Percentiles rank a stretch among this genome's conserved stretches.
phyloP scores from a whole-genome alignment of 2,888 invertebrate species.

The Coelopa pilipes region DNA sequence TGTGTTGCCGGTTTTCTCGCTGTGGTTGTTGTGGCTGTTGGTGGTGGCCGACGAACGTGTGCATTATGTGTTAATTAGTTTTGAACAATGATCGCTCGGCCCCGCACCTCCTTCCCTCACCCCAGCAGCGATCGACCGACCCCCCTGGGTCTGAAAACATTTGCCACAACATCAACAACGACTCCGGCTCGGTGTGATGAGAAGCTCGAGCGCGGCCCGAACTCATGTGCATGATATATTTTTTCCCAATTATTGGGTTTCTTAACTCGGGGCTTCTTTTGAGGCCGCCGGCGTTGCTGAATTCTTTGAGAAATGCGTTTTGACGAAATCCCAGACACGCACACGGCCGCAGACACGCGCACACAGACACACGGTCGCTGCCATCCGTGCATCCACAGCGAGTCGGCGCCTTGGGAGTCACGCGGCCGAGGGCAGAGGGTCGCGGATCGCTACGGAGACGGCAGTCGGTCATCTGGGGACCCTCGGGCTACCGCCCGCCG shows the following conservation, averaged over 20 bases:
- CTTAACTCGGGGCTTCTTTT: conserved; percentile 9
- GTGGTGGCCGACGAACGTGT: conserved; percentile 42
- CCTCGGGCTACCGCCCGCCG: no score
- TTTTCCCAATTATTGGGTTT: conserved; percentile 26
- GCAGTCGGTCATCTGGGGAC: no score
- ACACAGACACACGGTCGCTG: neutral
- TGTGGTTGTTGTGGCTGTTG: conserved; percentile 29
- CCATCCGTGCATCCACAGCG: neutral
- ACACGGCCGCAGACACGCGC: neutral
- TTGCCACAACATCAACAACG: neutral
- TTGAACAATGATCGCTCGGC: conserved; percentile 37
- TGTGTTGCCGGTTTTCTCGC: neutral
- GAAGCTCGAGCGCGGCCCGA: conserved; percentile 22
- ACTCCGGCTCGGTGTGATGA: conserved; percentile 13
- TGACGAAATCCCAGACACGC: neutral
- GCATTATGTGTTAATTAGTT: conserved; percentile 50
- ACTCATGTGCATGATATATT: conserved; percentile 16
- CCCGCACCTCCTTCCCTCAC: neutral
- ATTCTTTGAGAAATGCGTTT: neutral
- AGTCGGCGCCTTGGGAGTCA: no score
- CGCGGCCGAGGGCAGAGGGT: no score
- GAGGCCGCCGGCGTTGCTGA: no score
- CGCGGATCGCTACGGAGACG: no score
- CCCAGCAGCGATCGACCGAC: neutral
- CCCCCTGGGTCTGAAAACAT: neutral